Evolutionary conservation across 2,113 vertebrate genomes (phyloP).

Genomic region (Anguilla rostrata): DNA sequence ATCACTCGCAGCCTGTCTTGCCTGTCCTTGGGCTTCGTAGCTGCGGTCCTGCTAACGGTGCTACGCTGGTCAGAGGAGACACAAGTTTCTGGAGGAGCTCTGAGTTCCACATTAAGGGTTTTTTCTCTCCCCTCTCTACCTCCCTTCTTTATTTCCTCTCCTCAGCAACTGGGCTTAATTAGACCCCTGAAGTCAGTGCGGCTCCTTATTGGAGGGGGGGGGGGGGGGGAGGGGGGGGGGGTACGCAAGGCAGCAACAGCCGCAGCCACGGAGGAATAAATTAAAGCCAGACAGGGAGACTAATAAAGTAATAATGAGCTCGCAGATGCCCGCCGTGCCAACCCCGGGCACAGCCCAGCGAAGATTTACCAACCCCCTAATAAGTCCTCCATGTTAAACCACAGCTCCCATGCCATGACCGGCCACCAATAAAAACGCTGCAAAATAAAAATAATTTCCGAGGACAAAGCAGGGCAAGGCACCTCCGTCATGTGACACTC

Average conservation of each 20-base stretch:
- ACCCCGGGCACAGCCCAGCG: conserved; percentile 37
- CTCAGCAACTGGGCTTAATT: conserved; percentile 18
- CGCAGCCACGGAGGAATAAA: conserved; percentile 52
- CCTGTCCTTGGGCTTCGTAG: conserved; percentile 15
- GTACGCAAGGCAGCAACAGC: conserved; percentile 19
- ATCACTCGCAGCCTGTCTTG: not conserved
- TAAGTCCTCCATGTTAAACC: conserved; percentile 43
- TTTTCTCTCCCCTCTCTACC: not conserved
- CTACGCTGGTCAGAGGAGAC: conserved; percentile 16
- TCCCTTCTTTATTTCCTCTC: not conserved
- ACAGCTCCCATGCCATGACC: conserved; percentile 11
- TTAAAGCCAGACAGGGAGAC: conserved; percentile 54
- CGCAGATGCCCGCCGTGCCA: conserved; percentile 44
- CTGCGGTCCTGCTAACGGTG: conserved; percentile 10
- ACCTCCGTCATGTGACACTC: not conserved
- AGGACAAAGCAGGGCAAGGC: not conserved
- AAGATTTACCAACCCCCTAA: conserved; percentile 51
- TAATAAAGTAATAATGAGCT: conserved; percentile 62
- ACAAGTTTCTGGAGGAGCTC: conserved; percentile 10
- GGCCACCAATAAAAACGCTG: conserved; percentile 6
- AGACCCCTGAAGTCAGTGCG: conserved; percentile 31
- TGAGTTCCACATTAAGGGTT: conserved; percentile 3
- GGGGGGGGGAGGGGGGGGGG: conserved; percentile 1
- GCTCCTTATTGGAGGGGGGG: conserved; percentile 12
- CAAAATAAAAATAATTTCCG: not conserved